Conservation (phyloP, 2,113 vertebrate genomes). For the Phocoena phocoena region DNA sequence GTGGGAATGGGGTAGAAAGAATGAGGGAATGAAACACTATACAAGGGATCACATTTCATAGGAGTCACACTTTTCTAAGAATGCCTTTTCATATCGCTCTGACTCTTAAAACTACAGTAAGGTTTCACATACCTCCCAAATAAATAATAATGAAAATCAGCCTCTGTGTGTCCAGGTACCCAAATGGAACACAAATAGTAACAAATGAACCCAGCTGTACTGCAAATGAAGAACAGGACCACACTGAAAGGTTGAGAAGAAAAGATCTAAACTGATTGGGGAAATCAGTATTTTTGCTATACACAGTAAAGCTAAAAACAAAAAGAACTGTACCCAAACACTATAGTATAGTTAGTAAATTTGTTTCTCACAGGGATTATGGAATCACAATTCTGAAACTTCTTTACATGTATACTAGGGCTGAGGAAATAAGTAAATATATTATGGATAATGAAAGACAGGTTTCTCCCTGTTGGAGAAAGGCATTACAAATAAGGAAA, state of each 20-base stretch:
- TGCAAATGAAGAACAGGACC: background rate
- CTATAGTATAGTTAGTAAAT: background rate
- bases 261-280: background rate
- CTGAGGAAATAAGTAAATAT: background rate
- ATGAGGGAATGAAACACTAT: background rate
- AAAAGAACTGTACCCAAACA: background rate
- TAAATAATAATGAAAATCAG: background rate
- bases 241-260: background rate
- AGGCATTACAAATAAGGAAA: background rate
- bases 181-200: background rate
- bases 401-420: background rate
- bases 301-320: background rate
- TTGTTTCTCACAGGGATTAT: background rate
- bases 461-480: background rate
- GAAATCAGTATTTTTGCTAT: background rate
- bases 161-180: background rate
- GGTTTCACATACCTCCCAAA: background rate
- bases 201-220: background rate
- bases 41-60: background rate
- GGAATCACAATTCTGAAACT: background rate
- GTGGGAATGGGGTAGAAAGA: background rate
- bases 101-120: background rate
- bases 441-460: background rate
- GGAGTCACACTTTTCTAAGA: background rate
- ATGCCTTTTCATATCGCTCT: background rate